Evolutionary conservation across 1,140 invertebrate species (phyloP), one percentile per base, ranked within the genome.

Genomic region (Rhyacophila brunnea): DNA sequence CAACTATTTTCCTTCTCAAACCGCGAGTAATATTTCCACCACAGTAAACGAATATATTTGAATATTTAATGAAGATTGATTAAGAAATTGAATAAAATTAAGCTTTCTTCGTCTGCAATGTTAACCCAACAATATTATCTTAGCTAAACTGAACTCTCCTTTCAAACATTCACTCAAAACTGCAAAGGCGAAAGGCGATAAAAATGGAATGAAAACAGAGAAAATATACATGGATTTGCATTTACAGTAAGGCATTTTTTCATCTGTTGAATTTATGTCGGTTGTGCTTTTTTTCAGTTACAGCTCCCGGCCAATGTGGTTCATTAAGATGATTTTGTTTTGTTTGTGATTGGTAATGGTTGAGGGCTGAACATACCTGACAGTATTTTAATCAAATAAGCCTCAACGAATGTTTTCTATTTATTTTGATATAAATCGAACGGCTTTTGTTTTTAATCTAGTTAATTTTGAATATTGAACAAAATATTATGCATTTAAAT

Each of bases 21-120:
- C 54, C 36, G 23, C 34, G 23, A 19, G 45, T 50, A 45, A 53
- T 38, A 55, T 62, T 50, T 23, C 49, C 36, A 14, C 42, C 20
- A 52, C 46, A 32, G 49, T 53, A 59, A 64, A 59, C 52, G 62
- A 64, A 64, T 64, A 64, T 46, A 64, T 64, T 64, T 64, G 62
- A 64, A 64, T 64, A 64, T 56, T 59, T 58, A 57, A 57, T 55
- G 49, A 53, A 64, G 62, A 64, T 64, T 64, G 62, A 64, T 64
- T 64, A 59, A 59, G 57, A 59, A 64, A 64, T 64, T 64, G 51
- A 59, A 64, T 64, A 56, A 64, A 58, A 64, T 64, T 59, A 58
- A 45, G 61, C 52, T 54, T 51, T 63, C 52, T 43, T 32, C 35
- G 28, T 58, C 28, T 35, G 14, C 55, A 28, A n/a, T 44, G 47